Percentiles rank a stretch among this genome's conserved stretches.
These are phyloP conservation scores for Syngnathus scovelli DNA, from an alignment of 2,113 vertebrate genomes.

Conservation along the genomic window DNA sequence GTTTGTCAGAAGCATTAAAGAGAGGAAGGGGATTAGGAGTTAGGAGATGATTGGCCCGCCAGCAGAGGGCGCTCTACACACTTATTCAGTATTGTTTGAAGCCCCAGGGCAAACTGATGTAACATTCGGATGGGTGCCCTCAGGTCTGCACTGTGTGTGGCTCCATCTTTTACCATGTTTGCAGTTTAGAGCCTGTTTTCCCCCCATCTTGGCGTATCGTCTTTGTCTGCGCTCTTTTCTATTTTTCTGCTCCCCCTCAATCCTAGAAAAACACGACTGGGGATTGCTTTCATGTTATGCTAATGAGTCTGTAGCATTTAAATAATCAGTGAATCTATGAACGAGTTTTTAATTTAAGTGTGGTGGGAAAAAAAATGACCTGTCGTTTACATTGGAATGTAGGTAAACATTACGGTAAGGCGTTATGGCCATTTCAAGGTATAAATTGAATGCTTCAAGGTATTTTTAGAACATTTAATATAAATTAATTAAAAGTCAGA, in stretches of 20 bases:
- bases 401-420: not conserved
- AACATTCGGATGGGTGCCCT: slow-evolving; percentile 45
- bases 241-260: slow-evolving; percentile 9
- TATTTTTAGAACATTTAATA: no score
- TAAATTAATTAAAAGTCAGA: no score
- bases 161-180: slow-evolving; percentile 2
- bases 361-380: not conserved
- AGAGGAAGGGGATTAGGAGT: slow-evolving; percentile 9
- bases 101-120: slow-evolving; percentile 53
- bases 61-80: slow-evolving; percentile 61
- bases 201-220: not conserved
- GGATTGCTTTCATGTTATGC: slow-evolving; percentile 5
- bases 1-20: slow-evolving; percentile 9
- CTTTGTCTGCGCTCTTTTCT: not conserved
- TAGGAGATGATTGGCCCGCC: slow-evolving; percentile 15
- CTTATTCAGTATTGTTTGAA: slow-evolving; percentile 18
- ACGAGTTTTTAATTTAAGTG: no score
- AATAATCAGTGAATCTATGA: not conserved
- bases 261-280: slow-evolving; percentile 20
- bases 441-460: no score
- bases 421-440: no score
- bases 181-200: not conserved
- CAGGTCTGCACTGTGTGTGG: slow-evolving; percentile 31
- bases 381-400: not conserved
- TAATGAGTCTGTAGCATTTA: not conserved